Evolutionary conservation across 1,140 invertebrate genomes (phyloP).

Genomic region (Musca domestica): DNA sequence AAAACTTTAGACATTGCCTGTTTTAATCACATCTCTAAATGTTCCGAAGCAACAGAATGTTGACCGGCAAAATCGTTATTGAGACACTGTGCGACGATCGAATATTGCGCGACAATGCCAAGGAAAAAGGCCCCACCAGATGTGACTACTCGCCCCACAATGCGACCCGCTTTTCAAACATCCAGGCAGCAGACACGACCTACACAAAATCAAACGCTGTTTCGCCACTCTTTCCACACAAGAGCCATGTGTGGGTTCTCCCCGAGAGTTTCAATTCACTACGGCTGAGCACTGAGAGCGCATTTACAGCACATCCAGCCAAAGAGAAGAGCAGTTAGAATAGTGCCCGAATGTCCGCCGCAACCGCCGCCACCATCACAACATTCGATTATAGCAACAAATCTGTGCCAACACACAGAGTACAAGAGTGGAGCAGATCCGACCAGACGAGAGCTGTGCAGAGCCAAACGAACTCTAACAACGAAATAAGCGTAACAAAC

Average conservation of each 20-base stretch:
- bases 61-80: too few relatives aligned
- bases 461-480: slow-evolving; percentile 2
- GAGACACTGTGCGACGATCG: too few relatives aligned
- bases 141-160: background rate
- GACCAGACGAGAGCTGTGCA: background rate
- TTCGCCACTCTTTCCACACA: too few relatives aligned
- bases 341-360: too few relatives aligned
- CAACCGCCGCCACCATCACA: background rate
- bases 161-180: background rate
- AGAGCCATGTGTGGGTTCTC: too few relatives aligned
- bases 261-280: background rate
- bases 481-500: slow-evolving; percentile 18
- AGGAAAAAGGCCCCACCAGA: too few relatives aligned
- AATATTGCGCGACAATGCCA: too few relatives aligned
- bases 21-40: too few relatives aligned
- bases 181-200: slow-evolving; percentile 6
- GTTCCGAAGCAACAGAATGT: too few relatives aligned
- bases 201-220: background rate
- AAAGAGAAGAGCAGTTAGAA: background rate
- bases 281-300: background rate
- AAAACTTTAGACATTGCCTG: too few relatives aligned
- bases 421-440: background rate
- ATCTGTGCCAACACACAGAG: too few relatives aligned
- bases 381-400: background rate
- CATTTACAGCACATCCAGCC: background rate